These are phyloP conservation scores for Ibidorhyncha struthersii DNA, from an alignment of 2,113 vertebrate genomes.

Conservation along the genomic window DNA sequence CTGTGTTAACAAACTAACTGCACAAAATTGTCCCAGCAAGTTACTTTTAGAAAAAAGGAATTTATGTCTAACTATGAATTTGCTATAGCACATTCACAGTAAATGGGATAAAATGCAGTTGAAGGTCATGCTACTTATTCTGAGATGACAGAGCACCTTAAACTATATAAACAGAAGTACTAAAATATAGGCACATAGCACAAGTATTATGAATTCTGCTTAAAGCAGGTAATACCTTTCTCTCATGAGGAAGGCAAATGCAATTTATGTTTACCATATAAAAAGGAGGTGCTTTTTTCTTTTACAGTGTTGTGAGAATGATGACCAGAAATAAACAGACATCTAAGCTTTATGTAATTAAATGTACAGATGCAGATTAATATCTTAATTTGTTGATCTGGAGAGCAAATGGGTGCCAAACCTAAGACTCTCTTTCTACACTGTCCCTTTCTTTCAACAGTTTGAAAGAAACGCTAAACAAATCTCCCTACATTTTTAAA, in stretches of 20 bases:
- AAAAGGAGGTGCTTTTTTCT: neutral
- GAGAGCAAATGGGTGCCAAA: neutral
- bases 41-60: neutral
- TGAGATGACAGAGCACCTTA: neutral
- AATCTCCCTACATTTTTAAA: conserved; percentile 47
- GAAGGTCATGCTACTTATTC: neutral
- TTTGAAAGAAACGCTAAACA: conserved; percentile 64
- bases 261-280: neutral
- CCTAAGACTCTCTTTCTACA: neutral
- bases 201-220: neutral
- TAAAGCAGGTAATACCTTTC: neutral
- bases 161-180: neutral
- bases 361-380: neutral
- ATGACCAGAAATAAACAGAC: neutral
- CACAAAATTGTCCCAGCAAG: neutral
- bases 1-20: neutral
- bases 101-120: neutral
- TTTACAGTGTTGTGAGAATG: neutral
- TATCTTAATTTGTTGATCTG: neutral
- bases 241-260: neutral
- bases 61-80: neutral
- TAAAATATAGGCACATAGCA: neutral
- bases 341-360: neutral
- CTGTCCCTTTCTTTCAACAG: neutral
- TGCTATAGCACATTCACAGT: neutral